Base-by-base conservation (phyloP, 1,140 invertebrate species). In the Panagrolaimus sp. region DNA sequence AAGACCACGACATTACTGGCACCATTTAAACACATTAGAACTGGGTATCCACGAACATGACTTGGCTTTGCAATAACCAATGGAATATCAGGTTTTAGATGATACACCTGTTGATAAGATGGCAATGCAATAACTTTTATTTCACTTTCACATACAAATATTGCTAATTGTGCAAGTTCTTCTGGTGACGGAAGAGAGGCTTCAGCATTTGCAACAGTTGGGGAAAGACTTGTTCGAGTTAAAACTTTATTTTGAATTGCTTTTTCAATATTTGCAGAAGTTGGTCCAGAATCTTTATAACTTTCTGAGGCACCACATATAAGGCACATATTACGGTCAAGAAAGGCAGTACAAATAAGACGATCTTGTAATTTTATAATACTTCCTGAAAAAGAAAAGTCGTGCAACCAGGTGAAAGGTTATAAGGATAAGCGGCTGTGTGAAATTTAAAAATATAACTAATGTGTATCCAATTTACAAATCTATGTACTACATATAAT, bases 1-100 rank as follows among this genome's bases (percentile, higher is more conserved):
- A 81, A 61, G 13, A 82, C 81, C 4, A 72, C 27, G 44, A 83
- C 27, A n/a, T 72, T 48, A 45, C 80, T 78, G 20, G 78, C 72
- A 27, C 75, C 76, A 63, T 70, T 82, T 38, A 82, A 65, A 48
- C 69, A 69, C 62, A 83, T 66, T 5, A 82, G 63, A 25, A 63
- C 75, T 0, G 80, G 80, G 64, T 82, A 76, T 14, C 81, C 81
- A 27, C 80, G 73, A 57, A 82, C 75, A 72, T 82, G 80, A 8
- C 72, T 79, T 11, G 70, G 31, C 13, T 62, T 48, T 14, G 78
- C 78, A 75, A 74, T 27, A 20, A 80, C 72, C 13, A 80, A 63
- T 16, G 79, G 79, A 65, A 78, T 76, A 5, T 81, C 80, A 14
- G 67, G 51, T 31, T 71, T 70, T 20, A 69, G 63, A 38, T 73